These are phyloP conservation scores for Caenorhabditis plicata DNA, from an alignment of 2,888 invertebrate species.

Conservation along the genomic window DNA sequence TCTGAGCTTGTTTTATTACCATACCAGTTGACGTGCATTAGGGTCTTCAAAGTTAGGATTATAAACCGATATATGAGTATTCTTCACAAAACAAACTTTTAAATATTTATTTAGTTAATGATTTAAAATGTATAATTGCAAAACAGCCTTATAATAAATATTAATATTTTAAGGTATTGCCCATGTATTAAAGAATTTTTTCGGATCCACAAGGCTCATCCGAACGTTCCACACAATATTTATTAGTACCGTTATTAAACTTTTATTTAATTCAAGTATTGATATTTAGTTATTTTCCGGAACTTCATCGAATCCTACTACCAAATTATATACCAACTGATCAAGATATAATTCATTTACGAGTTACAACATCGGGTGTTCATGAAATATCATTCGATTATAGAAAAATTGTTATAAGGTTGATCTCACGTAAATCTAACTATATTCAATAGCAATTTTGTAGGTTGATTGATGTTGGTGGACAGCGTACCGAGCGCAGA, in stretches of 20 bases:
- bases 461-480: slow-evolving; percentile 42
- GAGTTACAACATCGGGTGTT: slow-evolving; percentile 32
- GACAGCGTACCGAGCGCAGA: slow-evolving; percentile 36
- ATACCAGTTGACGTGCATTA: too few relatives aligned
- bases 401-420: slow-evolving; percentile 29
- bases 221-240: slow-evolving; percentile 31
- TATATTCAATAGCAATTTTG: background rate
- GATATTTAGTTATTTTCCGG: slow-evolving; percentile 28
- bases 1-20: too few relatives aligned
- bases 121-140: too few relatives aligned
- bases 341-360: slow-evolving; percentile 33
- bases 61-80: too few relatives aligned
- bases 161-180: too few relatives aligned
- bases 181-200: slow-evolving; percentile 22
- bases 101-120: too few relatives aligned
- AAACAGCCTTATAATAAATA: too few relatives aligned
- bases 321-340: slow-evolving; percentile 21
- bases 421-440: background rate
- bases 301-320: slow-evolving; percentile 21
- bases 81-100: too few relatives aligned
- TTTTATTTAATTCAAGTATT: background rate
- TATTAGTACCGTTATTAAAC: slow-evolving; percentile 23
- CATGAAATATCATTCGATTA: slow-evolving; percentile 39
- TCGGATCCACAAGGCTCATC: slow-evolving; percentile 7
- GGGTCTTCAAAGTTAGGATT: too few relatives aligned